Evolutionary conservation across 2,797 vertebrate species (phyloP), one percentile per base, ranked within the genome.

Genomic region (Peromyscus melanophrys): DNA sequence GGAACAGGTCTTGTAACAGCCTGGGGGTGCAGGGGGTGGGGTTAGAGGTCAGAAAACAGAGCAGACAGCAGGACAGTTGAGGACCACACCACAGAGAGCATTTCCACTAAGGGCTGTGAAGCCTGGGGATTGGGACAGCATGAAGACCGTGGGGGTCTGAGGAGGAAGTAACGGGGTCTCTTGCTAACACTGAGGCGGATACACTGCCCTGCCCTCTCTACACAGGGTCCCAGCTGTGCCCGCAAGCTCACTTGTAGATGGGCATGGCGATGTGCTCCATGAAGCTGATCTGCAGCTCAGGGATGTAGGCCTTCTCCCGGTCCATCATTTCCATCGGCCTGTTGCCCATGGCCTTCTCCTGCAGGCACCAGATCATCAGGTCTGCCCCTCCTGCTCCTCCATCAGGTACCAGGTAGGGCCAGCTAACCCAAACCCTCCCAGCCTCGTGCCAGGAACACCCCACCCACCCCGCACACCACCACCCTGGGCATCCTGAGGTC

Each of bases 251-350:
- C 99, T 99, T 99, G 99, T 99, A 99, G 98, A 99, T 99, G 73
- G 99, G 99, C 99, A 99, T 99, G 80, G 99, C 99, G 0, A 99
- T 99, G 98, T 99, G 99, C 98, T 99, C 99, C 99, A 99, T 99
- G 98, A 99, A 99, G 99, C 99, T 99, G 99, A 99, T 99, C 99
- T 99, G 99, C 73, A 99, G 98, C 96, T 99, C 99, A 0, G 99
- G 99, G 98, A 99, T 99, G 98, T 99, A 99, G 4, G 99, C 99
- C 92, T 99, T 99, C 98, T 99, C 99, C 61, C 99, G 98, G 98
- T 99, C 99, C 99, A 99, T 99, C 99, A 99, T 99, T 99, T 99
- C 99, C 98, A 99, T 99, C 0, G 99, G 99, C 63, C 99, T 98
- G 98, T 99, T 99, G 43, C 99, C 99, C 99, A 99, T 99, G 98